A percentile compares a stretch with the other conserved stretches of the same genome.
These are phyloP conservation scores for Himalopsyche kuldschensis DNA, from an alignment of 2,888 invertebrate species.

Conservation along the genomic window DNA sequence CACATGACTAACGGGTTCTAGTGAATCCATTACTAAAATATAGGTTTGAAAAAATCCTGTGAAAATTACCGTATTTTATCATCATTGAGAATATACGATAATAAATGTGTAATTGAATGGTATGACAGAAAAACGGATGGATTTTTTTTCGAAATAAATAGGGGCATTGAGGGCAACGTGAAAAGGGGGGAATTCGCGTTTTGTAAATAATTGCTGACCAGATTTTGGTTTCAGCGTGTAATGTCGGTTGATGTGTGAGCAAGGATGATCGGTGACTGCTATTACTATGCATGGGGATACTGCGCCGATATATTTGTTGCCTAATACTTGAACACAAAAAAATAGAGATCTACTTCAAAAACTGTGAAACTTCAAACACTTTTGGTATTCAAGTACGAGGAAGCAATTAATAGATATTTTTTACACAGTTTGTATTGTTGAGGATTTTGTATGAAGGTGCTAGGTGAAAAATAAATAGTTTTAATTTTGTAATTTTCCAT, in stretches of 20 bases:
- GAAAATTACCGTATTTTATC: neutral
- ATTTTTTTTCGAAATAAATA: neutral
- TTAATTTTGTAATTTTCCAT: too few species aligned
- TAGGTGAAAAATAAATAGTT: too few species aligned
- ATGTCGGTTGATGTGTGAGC: conserved; percentile 6
- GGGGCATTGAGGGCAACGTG: neutral
- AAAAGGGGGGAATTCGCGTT: conserved; percentile 5
- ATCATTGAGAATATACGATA: neutral
- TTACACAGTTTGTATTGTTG: too few species aligned
- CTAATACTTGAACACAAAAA: neutral
- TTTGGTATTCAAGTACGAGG: too few species aligned
- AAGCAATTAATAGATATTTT: too few species aligned
- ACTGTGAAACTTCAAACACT: too few species aligned
- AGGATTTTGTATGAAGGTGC: too few species aligned
- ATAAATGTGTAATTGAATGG: conserved; percentile 22
- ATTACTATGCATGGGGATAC: conserved; percentile 12
- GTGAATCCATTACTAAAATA: too few species aligned
- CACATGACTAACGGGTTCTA: too few species aligned
- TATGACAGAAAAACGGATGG: conserved; percentile 14
- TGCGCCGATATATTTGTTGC: conserved; percentile 6
- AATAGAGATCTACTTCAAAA: too few species aligned
- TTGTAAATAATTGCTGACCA: conserved; percentile 29
- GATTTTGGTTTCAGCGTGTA: conserved; percentile 35
- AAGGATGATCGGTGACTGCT: conserved; percentile 24
- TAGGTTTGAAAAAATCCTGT: too few species aligned